A percentile compares a stretch with the other conserved stretches of the same genome.
Evolutionary conservation across 2,888 invertebrate genomes (phyloP).

Genomic region (Diaperis boleti): DNA sequence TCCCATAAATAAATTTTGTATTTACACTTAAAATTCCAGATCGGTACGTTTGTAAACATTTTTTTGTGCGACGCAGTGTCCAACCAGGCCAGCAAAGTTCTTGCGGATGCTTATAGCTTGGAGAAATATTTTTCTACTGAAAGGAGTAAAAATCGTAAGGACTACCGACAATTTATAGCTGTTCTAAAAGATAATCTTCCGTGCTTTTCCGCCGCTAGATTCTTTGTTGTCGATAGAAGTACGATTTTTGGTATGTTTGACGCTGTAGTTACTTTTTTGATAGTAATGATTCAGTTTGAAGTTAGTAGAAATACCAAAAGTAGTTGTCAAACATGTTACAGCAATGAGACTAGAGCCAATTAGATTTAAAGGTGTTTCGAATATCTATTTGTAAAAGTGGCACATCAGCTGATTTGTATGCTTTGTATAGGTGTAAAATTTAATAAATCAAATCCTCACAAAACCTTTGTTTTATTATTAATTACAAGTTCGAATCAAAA

Average conservation of each 20-base stretch:
- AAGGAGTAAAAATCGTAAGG: not conserved
- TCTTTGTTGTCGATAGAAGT: not conserved
- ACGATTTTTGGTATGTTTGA: conserved; percentile 5
- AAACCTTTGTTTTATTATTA: too few relatives aligned
- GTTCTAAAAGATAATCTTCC: conserved; percentile 4
- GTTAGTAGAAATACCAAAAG: not conserved
- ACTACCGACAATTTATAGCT: not conserved
- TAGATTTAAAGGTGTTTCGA: too few relatives aligned
- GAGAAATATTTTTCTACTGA: not conserved
- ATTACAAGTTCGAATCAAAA: too few relatives aligned
- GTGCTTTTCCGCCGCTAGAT: not conserved
- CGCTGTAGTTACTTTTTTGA: conserved; percentile 11
- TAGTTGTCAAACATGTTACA: not conserved
- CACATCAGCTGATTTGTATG: too few relatives aligned
- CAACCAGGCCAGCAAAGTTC: not conserved
- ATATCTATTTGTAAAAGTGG: too few relatives aligned
- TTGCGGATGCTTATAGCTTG: not conserved
- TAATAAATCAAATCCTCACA: too few relatives aligned
- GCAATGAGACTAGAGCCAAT: not conserved
- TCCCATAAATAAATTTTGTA: too few relatives aligned
- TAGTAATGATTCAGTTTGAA: conserved; percentile 21
- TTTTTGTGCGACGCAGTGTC: not conserved
- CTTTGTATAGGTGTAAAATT: too few relatives aligned
- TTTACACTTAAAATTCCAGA: not conserved
- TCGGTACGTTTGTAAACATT: not conserved